A percentile compares a stretch with the other conserved stretches of the same genome.
These are phyloP conservation scores for Parotocinclus haroldoi DNA, from an alignment of 2,797 vertebrate species.

Conservation along the genomic window DNA sequence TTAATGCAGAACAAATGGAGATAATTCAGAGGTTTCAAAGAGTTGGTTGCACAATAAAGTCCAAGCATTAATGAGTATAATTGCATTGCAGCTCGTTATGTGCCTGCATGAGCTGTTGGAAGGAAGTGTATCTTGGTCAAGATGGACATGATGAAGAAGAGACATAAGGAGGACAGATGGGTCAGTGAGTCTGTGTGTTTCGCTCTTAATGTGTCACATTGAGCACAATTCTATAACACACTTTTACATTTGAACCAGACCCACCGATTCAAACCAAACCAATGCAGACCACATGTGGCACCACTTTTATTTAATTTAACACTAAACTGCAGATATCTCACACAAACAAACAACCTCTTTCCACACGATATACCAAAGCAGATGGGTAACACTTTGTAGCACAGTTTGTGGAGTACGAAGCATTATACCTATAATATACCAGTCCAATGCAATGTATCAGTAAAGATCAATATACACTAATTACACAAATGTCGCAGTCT, in stretches of 20 bases:
- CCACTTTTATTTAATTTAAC: slow-evolving; percentile 42
- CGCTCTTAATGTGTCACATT: slow-evolving; percentile 6
- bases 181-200: slow-evolving; percentile 20
- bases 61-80: slow-evolving; percentile 19
- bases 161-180: slow-evolving; percentile 24
- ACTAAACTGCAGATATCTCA: slow-evolving; percentile 34
- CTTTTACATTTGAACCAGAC: background rate
- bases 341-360: slow-evolving; percentile 9
- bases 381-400: too few relatives aligned
- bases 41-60: slow-evolving; percentile 13
- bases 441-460: too few relatives aligned
- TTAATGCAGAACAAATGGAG: slow-evolving; percentile 10
- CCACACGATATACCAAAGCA: background rate
- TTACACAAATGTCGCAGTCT: too few relatives aligned
- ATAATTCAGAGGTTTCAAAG: slow-evolving; percentile 31
- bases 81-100: slow-evolving; percentile 16
- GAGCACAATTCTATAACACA: slow-evolving; percentile 3
- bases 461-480: too few relatives aligned
- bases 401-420: too few relatives aligned
- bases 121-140: background rate
- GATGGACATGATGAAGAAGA: slow-evolving; percentile 14
- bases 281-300: slow-evolving; percentile 39
- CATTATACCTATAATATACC: too few relatives aligned
- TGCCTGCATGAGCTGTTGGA: slow-evolving; percentile 5
- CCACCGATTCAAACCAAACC: background rate